A percentile compares a stretch with the other conserved stretches of the same genome.
Conservation (phyloP, 2,888 invertebrate species). For the Adineta ricciae region DNA sequence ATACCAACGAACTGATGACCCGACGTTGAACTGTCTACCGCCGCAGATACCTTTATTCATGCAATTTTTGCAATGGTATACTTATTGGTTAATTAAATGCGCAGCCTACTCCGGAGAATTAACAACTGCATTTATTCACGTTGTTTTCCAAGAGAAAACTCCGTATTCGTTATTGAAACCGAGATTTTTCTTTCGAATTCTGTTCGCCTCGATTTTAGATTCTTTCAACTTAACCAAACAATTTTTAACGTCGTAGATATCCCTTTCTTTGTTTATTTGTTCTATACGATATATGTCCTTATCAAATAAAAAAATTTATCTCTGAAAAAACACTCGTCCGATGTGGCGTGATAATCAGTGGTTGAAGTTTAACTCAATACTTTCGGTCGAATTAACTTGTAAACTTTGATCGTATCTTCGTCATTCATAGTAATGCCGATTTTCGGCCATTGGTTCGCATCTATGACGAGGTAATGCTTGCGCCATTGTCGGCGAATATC, state of each 20-base stretch:
- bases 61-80: conserved; percentile 21
- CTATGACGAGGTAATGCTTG: background rate
- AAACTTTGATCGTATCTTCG: background rate
- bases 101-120: background rate
- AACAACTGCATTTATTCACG: background rate
- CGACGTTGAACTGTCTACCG: background rate
- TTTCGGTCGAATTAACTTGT: background rate
- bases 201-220: background rate
- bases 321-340: background rate
- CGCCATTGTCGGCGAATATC: background rate
- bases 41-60: background rate
- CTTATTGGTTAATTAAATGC: background rate
- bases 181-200: background rate
- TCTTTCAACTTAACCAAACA: background rate
- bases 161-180: background rate
- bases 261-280: too few relatives aligned
- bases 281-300: background rate
- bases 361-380: background rate
- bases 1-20: background rate
- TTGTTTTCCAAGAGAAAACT: conserved; percentile 4
- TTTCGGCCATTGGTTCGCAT: background rate
- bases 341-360: background rate
- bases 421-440: background rate
- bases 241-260: background rate
- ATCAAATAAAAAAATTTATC: background rate